Evolutionary conservation across 1,140 invertebrate genomes (phyloP), one percentile per base, ranked within the genome.

Genomic region (Drosophila persimilis): DNA sequence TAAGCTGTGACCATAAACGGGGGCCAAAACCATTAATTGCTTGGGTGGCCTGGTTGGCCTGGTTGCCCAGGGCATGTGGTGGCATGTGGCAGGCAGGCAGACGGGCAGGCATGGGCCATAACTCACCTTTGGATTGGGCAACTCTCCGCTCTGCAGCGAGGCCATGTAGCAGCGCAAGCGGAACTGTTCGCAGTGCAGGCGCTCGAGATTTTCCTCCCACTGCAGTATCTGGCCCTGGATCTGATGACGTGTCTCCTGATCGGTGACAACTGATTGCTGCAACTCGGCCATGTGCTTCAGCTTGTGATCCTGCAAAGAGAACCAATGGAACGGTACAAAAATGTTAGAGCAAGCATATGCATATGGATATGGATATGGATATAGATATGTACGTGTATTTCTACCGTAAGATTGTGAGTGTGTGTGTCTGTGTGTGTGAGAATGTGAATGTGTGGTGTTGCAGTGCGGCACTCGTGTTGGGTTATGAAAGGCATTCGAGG

Each of bases 261-360:
- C 98, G 15, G 96, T 96, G 24, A 98, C 97, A 17, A 98, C 97
- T 2, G 97, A 97, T 92, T 98, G 95, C 92, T 99, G 98, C 76
- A 99, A 93, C 92, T 99, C 98, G 6, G 98, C 98, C 98, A 99
- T 99, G 90, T 99, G 98, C 92, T 98, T 98, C 92, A 99, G 93
- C 92, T 99, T 99, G 81, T 97, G 96, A 93, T 99, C 98, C 98
- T 99, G 92, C 15, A 73, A 92, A 88, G 20, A 20, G 20, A 20
- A 20, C 20, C 20, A 20, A 20, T 60, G 84, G 77, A 17, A 8
- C 50, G 31, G 63, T 31, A 53, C 29, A 50, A 69, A 55, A 71
- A 47, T 66, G 64, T 88, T 83, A 86, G 64, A 46, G 46, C 20
- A 55, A 51, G 50, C 50, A 70, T 39, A 64, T 54, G 62, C 65